phyloP scores from a whole-genome alignment of 1,140 invertebrate genomes.

The Philotrypesis tridentata region DNA sequence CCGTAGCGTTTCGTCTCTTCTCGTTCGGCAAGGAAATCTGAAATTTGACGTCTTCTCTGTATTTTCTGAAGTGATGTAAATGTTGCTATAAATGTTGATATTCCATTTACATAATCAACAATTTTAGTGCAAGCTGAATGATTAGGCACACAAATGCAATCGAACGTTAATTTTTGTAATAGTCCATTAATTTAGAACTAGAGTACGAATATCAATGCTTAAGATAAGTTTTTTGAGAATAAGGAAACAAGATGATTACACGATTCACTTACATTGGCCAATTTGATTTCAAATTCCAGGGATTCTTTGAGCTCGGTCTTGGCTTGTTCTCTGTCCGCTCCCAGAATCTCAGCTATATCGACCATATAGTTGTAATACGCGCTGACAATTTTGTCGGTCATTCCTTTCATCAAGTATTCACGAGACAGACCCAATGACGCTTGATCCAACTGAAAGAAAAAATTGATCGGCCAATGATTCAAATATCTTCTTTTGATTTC shows the following conservation, averaged over 20 bases:
- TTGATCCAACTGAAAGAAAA: conserved; percentile 87
- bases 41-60: neutral
- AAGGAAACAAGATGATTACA: neutral
- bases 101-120: too few relatives aligned
- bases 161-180: neutral
- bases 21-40: conserved; percentile 92
- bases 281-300: conserved; percentile 91
- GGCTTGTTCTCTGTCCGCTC: conserved; percentile 83
- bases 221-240: neutral
- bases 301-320: conserved; percentile 85
- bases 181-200: too few relatives aligned
- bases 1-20: conserved; percentile 91
- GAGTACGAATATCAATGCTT: too few relatives aligned
- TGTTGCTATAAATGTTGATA: too few relatives aligned
- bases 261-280: conserved; percentile 88
- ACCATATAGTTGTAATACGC: conserved; percentile 91
- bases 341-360: conserved; percentile 90
- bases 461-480: conserved; percentile 12
- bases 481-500: neutral
- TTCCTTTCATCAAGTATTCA: conserved; percentile 91
- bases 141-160: neutral
- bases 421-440: conserved; percentile 90
- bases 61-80: too few relatives aligned
- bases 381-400: conserved; percentile 84
- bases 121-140: neutral